Base-by-base conservation (phyloP, 2,888 invertebrate genomes). In the Acronicta alni region DNA sequence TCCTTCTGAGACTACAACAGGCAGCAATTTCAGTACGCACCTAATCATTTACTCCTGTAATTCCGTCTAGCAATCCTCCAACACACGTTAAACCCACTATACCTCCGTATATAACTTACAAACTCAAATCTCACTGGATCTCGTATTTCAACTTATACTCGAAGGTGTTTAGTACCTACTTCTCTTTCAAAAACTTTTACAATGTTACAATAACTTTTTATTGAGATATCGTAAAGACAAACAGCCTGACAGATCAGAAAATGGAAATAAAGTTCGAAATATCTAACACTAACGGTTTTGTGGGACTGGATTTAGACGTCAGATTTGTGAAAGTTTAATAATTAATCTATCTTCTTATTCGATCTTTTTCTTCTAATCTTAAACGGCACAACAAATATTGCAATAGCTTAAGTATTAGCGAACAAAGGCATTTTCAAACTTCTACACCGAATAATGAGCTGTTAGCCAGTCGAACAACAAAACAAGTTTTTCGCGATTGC, bases 131-230 rank as follows among this genome's bases (percentile, higher is more conserved):
- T 17, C 57, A 38, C 20, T 47, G 56, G 48, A 35, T 55, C 23
- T 57, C 30, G 46, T 60, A 57, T 83, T 43, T 79, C 80, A 59
- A 35, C 17, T 15, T 30, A 23, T 32, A 57, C 17, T 81, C n/a
- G n/a, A n/a, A n/a, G 81, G 85, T 65, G 58, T 37, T 57, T 74
- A 65, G 49, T 64, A 54, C 71, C 49, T 64, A 54, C 71, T 59
- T 72, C 73, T 74, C 75, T 82, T 78, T 77, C 72, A 72, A 64
- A 77, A 82, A 81, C 83, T 81, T 77, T 81, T 78, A 72, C 73
- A 71, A 77, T 75, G 78, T 82, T 77, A 83, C 84, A 78, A 79
- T 78, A 77, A 81, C 77, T 85, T 87, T 86, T 89, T 89, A 88
- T 86, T 83, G 79, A 83, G 56, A 53, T 75, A 66, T 75, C 80